Conservation (phyloP, 2,888 invertebrate species). For the Patella ulyssiponensis region DNA sequence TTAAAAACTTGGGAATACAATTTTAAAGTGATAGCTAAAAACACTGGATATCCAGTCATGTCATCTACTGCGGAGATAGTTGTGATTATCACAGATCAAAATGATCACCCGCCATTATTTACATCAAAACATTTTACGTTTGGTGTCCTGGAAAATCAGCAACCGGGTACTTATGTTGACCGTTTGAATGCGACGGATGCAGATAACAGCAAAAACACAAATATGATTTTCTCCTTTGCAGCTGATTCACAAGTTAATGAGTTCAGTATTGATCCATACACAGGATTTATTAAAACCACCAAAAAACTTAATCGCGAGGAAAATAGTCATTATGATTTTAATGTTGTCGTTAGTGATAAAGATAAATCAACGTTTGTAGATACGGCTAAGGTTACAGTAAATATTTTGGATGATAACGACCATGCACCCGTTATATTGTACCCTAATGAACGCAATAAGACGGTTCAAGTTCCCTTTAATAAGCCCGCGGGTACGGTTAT, state of each 20-base stretch:
- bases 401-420: constrained; percentile 54
- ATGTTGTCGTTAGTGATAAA: constrained; percentile 41
- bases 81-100: constrained; percentile 94
- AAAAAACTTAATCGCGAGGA: constrained; percentile 34
- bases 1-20: constrained; percentile 81
- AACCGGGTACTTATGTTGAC: constrained; percentile 32
- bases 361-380: constrained; percentile 34
- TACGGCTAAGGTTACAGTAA: constrained; percentile 46
- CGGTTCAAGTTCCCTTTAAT: constrained; percentile 42
- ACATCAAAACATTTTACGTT: constrained; percentile 34
- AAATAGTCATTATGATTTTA: constrained; percentile 30
- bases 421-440: constrained; percentile 52
- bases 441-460: constrained; percentile 48
- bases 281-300: constrained; percentile 38
- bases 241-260: constrained; percentile 16
- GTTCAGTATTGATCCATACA: constrained; percentile 36
- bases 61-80: constrained; percentile 92
- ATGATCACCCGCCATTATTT: constrained; percentile 77
- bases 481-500: constrained; percentile 46
- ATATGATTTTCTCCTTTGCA: constrained; percentile 17
- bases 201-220: constrained; percentile 27
- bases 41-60: constrained; percentile 78
- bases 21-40: constrained; percentile 87
- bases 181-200: constrained; percentile 36
- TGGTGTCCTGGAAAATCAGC: constrained; percentile 33